Percentiles rank a stretch among this genome's conserved stretches.
Evolutionary conservation across 2,888 invertebrate genomes (phyloP).

Genomic region (Cheilosia pagana): DNA sequence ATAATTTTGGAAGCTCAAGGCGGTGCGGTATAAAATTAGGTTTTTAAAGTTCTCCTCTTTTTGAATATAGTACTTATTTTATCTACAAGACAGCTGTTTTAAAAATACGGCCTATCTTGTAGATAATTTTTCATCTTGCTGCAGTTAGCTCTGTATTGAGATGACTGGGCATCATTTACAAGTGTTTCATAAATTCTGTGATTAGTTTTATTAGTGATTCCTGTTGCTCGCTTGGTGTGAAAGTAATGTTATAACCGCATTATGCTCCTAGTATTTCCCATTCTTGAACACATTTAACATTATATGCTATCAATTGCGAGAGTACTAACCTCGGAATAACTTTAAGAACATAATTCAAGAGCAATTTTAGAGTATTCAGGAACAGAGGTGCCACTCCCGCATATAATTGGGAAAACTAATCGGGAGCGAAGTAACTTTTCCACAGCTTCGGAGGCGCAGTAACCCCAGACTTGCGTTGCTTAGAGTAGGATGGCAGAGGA

Average conservation of each 20-base stretch:
- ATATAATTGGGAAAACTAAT: not conserved
- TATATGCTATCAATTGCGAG: not conserved
- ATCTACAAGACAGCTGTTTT: not conserved
- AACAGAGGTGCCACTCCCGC: not conserved
- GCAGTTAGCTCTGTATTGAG: conserved; percentile 9
- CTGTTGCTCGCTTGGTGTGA: not conserved
- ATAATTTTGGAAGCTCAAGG: not conserved
- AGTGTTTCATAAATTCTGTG: not conserved
- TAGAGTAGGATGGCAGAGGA: conserved; percentile 6
- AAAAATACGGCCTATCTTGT: not conserved
- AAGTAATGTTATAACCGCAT: not conserved
- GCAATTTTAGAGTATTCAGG: not conserved
- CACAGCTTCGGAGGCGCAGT: not conserved
- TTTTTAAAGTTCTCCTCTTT: not conserved
- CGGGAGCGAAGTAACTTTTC: not conserved
- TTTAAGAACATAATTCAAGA: not conserved
- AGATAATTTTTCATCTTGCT: not conserved
- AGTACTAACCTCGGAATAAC: conserved; percentile 5
- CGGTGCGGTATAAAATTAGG: conserved; percentile 1
- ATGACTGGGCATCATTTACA: not conserved
- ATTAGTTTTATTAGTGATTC: not conserved
- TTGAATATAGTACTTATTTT: not conserved
- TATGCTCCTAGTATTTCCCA: conserved; percentile 5
- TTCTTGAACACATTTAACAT: not conserved
- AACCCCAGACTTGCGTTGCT: not conserved